Percentiles rank a stretch among this genome's conserved stretches.
phyloP scores from a whole-genome alignment of 1,140 invertebrate genomes.

The Mactra quadrangularis region DNA sequence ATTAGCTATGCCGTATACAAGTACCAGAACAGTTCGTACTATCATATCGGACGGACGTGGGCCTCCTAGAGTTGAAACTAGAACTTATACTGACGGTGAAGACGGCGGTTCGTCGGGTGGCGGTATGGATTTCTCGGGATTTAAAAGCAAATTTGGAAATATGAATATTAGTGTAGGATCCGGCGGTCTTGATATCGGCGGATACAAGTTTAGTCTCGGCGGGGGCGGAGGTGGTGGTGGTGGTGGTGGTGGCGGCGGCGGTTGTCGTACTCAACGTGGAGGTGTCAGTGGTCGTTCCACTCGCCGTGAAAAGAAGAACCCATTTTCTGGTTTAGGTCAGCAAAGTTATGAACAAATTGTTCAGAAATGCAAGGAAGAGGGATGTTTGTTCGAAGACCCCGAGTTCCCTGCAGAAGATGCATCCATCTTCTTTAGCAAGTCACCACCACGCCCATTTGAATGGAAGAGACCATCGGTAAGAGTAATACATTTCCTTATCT shows the following conservation, averaged over 20 bases:
- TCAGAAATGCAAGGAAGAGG: slow-evolving; percentile 73
- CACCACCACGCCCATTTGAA: slow-evolving; percentile 74
- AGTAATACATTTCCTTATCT: slow-evolving; percentile 11
- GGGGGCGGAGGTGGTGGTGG: slow-evolving; percentile 63
- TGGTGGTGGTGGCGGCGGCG: slow-evolving; percentile 44
- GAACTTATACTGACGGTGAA: slow-evolving; percentile 73
- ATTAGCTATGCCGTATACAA: slow-evolving; percentile 44
- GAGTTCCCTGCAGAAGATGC: slow-evolving; percentile 78
- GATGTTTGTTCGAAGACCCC: slow-evolving; percentile 81
- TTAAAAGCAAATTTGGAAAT: slow-evolving; percentile 61
- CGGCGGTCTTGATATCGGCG: slow-evolving; percentile 58
- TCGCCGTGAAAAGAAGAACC: slow-evolving; percentile 72
- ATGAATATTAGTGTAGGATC: slow-evolving; percentile 67
- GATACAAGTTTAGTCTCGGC: slow-evolving; percentile 36
- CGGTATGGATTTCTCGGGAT: slow-evolving; percentile 52
- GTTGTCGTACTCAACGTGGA: slow-evolving; percentile 59
- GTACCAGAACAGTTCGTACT: slow-evolving; percentile 72
- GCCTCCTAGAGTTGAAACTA: slow-evolving; percentile 71
- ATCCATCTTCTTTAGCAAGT: slow-evolving; percentile 79
- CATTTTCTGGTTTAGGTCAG: slow-evolving; percentile 72
- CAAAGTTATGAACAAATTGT: slow-evolving; percentile 79
- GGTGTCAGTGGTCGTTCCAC: slow-evolving; percentile 67
- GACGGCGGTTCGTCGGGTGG: slow-evolving; percentile 57
- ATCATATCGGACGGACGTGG: slow-evolving; percentile 74
- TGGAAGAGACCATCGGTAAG: slow-evolving; percentile 81